Base-by-base conservation (phyloP, 2,113 vertebrate species). In the Hippocampus barbouri region DNA sequence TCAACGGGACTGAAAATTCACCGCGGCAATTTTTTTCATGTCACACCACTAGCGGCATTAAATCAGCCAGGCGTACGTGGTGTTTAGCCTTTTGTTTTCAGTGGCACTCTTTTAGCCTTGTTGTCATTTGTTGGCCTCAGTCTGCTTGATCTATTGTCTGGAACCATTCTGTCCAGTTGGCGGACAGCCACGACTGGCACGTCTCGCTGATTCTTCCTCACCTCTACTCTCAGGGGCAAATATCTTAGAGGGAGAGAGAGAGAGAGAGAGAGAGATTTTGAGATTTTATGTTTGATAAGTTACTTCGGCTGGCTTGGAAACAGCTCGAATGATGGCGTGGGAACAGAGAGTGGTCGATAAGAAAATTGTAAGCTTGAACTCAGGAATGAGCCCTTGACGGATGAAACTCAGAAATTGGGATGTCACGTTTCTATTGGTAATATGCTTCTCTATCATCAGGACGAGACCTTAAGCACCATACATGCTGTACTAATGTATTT, bases 281-380 rank as follows among this genome's bases (percentile, higher is more conserved):
- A 66, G 6, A 88, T 85, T 47, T 54, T 78, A 60, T 80, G 45
- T 47, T 61, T 41, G 47, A 70, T 30, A 51, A 64, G 65, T 54
- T 38, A 66, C 56, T 5, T 72, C 65, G 43, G 64, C 68, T 62
- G 73, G 71, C 79, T 81, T 23, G 10, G 73, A 83, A 81, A 68
- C 63, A 11, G 66, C 60, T 72, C 83, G 76, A 87, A 73, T 74
- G 80, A 78, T 83, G 66, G 74, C 54, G 4, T 34, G 30, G 30
- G 30, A 34, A 34, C 30, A 0, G 30, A 83, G 82, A 74, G 80
- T n/a, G 49, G 53, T 54, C 83, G 85, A 86, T 87, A 87, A 87
- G 4, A 34, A 34, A 34, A 4, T 76, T 40, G 74, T 57, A 23
- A 77, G 72, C 74, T 74, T 68, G 74, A 74, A 77, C 62, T 64